Evolutionary conservation across 1,140 invertebrate species (phyloP).

Genomic region (Leptoteleia sp.): DNA sequence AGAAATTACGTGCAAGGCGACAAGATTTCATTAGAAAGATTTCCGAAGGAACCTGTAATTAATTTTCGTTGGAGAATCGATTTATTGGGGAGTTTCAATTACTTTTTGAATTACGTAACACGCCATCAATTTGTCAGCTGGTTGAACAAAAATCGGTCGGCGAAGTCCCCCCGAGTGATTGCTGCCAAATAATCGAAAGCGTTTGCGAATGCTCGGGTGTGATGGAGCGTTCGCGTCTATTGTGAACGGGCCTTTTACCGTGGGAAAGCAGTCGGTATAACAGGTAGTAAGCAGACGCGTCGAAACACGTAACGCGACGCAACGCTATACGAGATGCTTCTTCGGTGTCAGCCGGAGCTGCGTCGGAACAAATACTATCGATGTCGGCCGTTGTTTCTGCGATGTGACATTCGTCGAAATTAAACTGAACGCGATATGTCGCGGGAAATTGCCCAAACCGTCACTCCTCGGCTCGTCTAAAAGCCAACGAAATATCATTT

Average conservation of each 20-base stretch:
- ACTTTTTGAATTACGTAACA: not conserved
- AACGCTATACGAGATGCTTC: slow-evolving; percentile 53
- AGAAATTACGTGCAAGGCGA: too few relatives aligned
- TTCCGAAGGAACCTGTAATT: too few relatives aligned
- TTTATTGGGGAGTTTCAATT: too few relatives aligned
- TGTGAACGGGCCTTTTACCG: slow-evolving; percentile 64
- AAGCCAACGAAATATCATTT: not conserved
- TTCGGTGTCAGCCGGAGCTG: slow-evolving; percentile 50
- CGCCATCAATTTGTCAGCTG: slow-evolving; percentile 13
- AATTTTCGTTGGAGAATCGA: too few relatives aligned
- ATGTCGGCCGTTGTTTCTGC: slow-evolving; percentile 33
- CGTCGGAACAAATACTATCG: slow-evolving; percentile 45
- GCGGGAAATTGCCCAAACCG: not conserved
- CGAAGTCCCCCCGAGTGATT: slow-evolving; percentile 8
- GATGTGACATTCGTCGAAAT: slow-evolving; percentile 40
- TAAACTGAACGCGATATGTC: slow-evolving; percentile 24
- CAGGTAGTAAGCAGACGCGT: slow-evolving; percentile 66
- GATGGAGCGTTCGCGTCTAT: slow-evolving; percentile 46
- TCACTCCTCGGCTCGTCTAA: not conserved
- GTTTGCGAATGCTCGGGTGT: slow-evolving; percentile 36
- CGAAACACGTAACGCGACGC: slow-evolving; percentile 64
- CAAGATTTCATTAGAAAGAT: too few relatives aligned
- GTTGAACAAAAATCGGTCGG: slow-evolving; percentile 4
- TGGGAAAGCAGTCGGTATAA: slow-evolving; percentile 70
- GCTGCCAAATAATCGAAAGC: slow-evolving; percentile 32